Evolutionary conservation across 2,797 vertebrate genomes (phyloP).

Genomic region (Smutsia gigantea): DNA sequence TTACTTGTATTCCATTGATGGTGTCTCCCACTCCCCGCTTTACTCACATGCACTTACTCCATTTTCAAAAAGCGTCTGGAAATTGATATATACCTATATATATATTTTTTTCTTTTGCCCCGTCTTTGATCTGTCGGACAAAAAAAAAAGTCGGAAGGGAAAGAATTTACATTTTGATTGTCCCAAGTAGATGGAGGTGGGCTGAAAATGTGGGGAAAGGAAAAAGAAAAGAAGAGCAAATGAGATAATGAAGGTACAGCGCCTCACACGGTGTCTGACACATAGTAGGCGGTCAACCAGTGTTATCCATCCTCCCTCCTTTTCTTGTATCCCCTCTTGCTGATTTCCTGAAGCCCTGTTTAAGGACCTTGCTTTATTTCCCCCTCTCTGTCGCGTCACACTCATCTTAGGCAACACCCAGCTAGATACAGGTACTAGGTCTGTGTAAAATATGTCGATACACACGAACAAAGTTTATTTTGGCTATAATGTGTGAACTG

Average conservation of each 20-base stretch:
- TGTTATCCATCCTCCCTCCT: neutral
- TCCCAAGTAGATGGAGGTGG: slow-evolving; percentile 56
- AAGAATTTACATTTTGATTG: slow-evolving; percentile 66
- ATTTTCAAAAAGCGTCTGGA: slow-evolving; percentile 79
- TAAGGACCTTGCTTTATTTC: slow-evolving; percentile 76
- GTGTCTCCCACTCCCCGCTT: slow-evolving; percentile 82
- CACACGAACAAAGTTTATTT: slow-evolving; percentile 95
- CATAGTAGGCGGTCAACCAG: neutral
- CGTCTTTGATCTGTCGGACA: slow-evolving; percentile 73
- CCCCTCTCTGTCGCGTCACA: slow-evolving; percentile 68
- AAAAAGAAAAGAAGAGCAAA: slow-evolving; percentile 58
- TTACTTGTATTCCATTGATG: slow-evolving; percentile 90
- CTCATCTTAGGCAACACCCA: slow-evolving; percentile 78
- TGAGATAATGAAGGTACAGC: slow-evolving; percentile 41
- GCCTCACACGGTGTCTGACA: neutral
- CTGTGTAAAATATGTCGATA: slow-evolving; percentile 98
- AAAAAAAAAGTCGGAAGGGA: slow-evolving; percentile 50
- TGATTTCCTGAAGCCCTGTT: slow-evolving; percentile 60
- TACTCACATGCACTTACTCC: slow-evolving; percentile 86
- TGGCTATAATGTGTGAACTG: slow-evolving; percentile 94
- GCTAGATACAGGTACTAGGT: slow-evolving; percentile 89
- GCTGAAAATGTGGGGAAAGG: slow-evolving; percentile 68
- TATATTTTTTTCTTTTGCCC: slow-evolving; percentile 45
- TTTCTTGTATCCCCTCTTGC: slow-evolving; percentile 54
- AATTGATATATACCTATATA: slow-evolving; percentile 60